These are phyloP conservation scores for Mamestra brassicae DNA, from an alignment of 2,888 invertebrate genomes.

Conservation along the genomic window DNA sequence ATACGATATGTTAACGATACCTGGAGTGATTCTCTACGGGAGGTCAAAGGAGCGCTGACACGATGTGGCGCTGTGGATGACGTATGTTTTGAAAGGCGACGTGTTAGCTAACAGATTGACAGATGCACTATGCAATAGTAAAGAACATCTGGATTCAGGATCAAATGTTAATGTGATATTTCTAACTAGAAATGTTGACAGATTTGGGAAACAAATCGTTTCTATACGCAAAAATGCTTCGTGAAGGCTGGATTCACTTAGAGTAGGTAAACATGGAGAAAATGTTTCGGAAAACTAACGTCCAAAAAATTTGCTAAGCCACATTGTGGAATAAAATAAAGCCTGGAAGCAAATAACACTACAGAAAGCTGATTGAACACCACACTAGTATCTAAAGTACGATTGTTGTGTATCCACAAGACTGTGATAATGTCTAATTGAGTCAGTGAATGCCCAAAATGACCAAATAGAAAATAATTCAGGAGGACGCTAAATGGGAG, in stretches of 20 bases:
- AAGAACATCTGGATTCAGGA: not conserved
- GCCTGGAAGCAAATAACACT: not conserved
- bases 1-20: conserved; percentile 41
- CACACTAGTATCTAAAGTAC: not conserved
- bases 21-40: conserved; percentile 53
- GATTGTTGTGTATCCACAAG: not conserved
- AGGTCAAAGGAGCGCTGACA: conserved; percentile 51
- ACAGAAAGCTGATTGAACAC: not conserved
- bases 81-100: conserved; percentile 49
- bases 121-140: conserved; percentile 9
- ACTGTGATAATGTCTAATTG: not conserved
- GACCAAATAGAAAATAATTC: conserved; percentile 2
- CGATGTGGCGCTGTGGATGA: not conserved
- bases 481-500: conserved; percentile 26
- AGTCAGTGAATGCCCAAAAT: not conserved
- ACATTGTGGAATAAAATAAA: not conserved
- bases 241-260: not conserved
- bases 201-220: conserved; percentile 7
- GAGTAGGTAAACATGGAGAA: not conserved
- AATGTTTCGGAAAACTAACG: not conserved
- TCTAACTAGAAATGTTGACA: not conserved
- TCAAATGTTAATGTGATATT: not conserved
- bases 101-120: conserved; percentile 36
- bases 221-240: not conserved
- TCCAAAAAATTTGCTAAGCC: not conserved